Evolutionary conservation across 2,888 invertebrate species (phyloP), one percentile per base, ranked within the genome.

Genomic region (Andricus curvator): DNA sequence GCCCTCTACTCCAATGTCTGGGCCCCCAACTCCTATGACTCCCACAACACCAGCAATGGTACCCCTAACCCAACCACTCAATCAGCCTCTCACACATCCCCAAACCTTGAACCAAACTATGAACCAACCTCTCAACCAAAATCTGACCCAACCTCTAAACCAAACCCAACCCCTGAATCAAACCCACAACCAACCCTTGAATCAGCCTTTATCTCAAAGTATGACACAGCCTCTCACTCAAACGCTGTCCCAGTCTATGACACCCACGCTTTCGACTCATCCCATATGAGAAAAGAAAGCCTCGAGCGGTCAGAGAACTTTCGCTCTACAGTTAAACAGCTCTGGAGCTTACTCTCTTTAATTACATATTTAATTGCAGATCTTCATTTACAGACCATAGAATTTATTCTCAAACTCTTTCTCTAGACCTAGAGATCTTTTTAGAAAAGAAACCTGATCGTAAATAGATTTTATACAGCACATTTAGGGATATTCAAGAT

Each of bases 1-100:
- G 80, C 87, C 91, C 22, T 84, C 91, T 25, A 91, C 92, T 11
- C 90, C 92, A 15, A 86, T 89, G 60, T 56, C 82, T 20, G 88
- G 89, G 17, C 85, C 90, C 29, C 84, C 89, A 20, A 84, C 84
- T 25, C 85, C 90, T 25, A 85, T 88, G n/a, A 83, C 84, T 33
- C 88, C 90, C 51, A 82, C 89, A 33, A 86, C 90, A 25, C 88
- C 90, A 25, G 87, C 90, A 70, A 87, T 88, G 83, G 86, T 84
- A 83, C 84, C 78, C 77, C 76, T 83, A 68, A n/a, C 17, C 9
- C 74, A 56, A 56, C 56, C 74, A 11, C 56, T 74, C 4, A 51
- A 29, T 8, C 74, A 74, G 51, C 17, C 51, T 56, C 5, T 74
- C 4, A 56, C 74, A 9, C 74, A 74, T 1, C 33, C 74, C 1